Evolutionary conservation across 2,888 invertebrate species (phyloP), one percentile per base, ranked within the genome.

Genomic region (Electrophaes corylata): DNA sequence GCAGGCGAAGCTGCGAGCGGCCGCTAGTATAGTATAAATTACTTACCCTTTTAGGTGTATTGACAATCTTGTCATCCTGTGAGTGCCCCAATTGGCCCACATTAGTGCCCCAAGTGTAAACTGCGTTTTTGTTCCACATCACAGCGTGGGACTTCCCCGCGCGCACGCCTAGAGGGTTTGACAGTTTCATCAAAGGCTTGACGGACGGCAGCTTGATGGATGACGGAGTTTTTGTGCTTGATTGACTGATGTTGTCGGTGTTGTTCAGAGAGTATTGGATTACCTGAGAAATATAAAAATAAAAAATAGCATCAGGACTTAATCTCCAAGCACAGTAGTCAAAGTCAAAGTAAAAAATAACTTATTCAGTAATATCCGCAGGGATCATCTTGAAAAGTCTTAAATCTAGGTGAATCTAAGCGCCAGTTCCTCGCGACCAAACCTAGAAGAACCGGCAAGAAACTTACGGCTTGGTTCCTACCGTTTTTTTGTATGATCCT

Each of bases 81-180:
- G 86, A 87, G 65, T 95, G 95, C 1, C 96, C 97, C 70, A 97
- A 85, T 75, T 98, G 97, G 0, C 98, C 98, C 49, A 94, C 93
- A 86, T 98, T 96, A 2, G 94, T 88, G 1, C 98, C 98, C 95
- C 96, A 97, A 0, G 96, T 95, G 79, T 94, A 96, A 0, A 97
- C 83, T 0, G 91, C 92, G 23, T 91, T 81, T 0, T 81, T 58
- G 78, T 94, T 93, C 93, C 95, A 93, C 11, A 93, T 94, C 1
- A 96, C 94, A 0, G 95, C 95, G 83, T 97, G 96, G 60, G 93
- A 94, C 8, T 95, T 91, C 1, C 94, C 94, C 4, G 96, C 95
- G 70, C 94, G 92, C 0, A 97, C 91, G 0, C 95, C 93, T 4
- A 84, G 58, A 0, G 90, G 83, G 1, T 73, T 64, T 0, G 92